Evolutionary conservation across 2,113 vertebrate genomes (phyloP), one percentile per base, ranked within the genome.

Genomic region (Lepidiolamprologus cunningtoni): DNA sequence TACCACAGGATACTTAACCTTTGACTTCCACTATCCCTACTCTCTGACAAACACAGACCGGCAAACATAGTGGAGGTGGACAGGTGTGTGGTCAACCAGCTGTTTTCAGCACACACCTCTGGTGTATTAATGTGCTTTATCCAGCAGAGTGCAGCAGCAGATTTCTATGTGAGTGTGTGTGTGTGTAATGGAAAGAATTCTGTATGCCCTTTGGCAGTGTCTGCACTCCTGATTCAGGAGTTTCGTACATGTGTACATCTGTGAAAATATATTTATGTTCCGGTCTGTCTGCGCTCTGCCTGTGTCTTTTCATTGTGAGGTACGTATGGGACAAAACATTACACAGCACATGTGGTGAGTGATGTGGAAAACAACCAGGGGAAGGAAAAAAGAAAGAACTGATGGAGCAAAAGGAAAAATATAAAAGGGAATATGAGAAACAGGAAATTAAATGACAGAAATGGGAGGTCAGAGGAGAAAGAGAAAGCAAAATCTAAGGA

Each of bases 181-280:
- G 79, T 73, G 26, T 84, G 71, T 66, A 68, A 63, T 86, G 85
- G 91, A 91, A 92, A 80, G n/a, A 91, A 82, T 81, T 73, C 16
- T 76, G 50, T 54, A 58, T 83, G 19, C 14, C 57, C 79, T 89
- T 85, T 85, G 88, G 87, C 91, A 88, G 63, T 83, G 87, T 91
- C 90, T 87, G 90, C 84, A 87, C 89, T 86, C 81, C 87, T 76
- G 81, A 91, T 85, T 83, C 54, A 85, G 82, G 37, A 87, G 85
- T 89, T 85, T 68, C 87, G 85, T 83, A 53, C 87, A 63, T 90
- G 86, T 88, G 86, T 87, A 87, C 90, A 89, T 93, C 87, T 92
- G 88, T 85, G 86, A 87, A 82, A 83, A 61, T 89, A 86, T 91
- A 84, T 94, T 91, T 89, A 89, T 92, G 90, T 91, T 92, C 89